A percentile compares a stretch with the other conserved stretches of the same genome.
Evolutionary conservation across 2,797 vertebrate species (phyloP).

Genomic region (Sebastes kiyomatsui): DNA sequence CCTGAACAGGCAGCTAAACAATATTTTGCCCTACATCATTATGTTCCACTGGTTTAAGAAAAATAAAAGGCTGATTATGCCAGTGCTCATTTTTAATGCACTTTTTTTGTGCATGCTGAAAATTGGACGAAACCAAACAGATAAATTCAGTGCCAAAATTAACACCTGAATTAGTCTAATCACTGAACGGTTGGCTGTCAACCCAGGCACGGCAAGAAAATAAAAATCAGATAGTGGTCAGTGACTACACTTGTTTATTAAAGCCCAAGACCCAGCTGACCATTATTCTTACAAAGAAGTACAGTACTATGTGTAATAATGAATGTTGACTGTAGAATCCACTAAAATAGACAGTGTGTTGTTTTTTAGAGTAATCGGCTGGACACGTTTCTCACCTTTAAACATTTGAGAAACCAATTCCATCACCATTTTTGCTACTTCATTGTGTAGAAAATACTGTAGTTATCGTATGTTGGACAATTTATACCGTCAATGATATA

Average conservation of each 20-base stretch:
- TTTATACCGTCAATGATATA: not conserved
- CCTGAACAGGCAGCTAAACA: not conserved
- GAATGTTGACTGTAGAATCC: not conserved
- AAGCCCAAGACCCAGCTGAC: not conserved
- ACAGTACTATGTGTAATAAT: not conserved
- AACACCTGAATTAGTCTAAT: not conserved
- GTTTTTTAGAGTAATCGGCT: not conserved
- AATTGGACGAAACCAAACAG: not conserved
- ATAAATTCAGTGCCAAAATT: not conserved
- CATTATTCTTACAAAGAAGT: not conserved
- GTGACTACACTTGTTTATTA: not conserved
- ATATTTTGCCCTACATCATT: not conserved
- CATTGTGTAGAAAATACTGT: too few species aligned
- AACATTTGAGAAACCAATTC: not conserved
- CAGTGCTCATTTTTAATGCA: not conserved
- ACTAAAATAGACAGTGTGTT: not conserved
- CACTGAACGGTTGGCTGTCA: not conserved
- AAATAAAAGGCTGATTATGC: not conserved
- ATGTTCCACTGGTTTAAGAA: not conserved
- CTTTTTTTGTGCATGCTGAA: not conserved
- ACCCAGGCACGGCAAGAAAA: not conserved
- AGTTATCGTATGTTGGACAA: too few species aligned
- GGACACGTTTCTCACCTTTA: not conserved
- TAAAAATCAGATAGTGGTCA: not conserved
- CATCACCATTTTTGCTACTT: too few species aligned